Evolutionary conservation across 2,797 vertebrate genomes (phyloP), one percentile per base, ranked within the genome.

Genomic region (Lutjanus argentimaculatus): DNA sequence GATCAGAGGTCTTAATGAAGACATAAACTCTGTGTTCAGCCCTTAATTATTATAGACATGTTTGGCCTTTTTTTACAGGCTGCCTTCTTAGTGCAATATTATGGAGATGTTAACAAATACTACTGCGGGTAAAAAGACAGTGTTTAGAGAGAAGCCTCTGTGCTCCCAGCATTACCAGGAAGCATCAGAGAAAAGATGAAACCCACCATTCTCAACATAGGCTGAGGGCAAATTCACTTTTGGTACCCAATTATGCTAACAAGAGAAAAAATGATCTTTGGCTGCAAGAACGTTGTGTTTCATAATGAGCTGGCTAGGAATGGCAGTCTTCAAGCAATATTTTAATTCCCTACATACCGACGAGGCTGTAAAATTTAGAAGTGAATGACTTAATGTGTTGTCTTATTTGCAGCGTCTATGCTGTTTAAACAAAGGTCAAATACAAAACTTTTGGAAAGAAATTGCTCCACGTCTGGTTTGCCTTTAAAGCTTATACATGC

Each of bases 191-290:
- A 72, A 77, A 89, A 95, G 92, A 95, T 94, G 83, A 94, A 95
- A 94, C 83, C 30, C 68, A 82, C 74, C 75, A 85, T 85, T 93
- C 83, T 82, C 78, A 80, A 86, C 89, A 85, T 76, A 87, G 81
- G 91, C 91, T 91, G 74, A 92, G 82, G 92, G 90, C 90, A 93
- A 92, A 94, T 92, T 91, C 91, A 91, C 91, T 92, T 92, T 93
- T 86, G 86, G 87, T 93, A 81, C 79, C 93, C 92, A 95, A 95
- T 95, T 96, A 95, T 93, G 91, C 86, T 95, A 95, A 95, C 93
- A 92, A 94, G 93, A 92, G 83, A 68, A 86, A 85, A 91, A 90
- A 90, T 87, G 42, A 85, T 92, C 86, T 84, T 87, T 77, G 76
- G 82, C 90, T 87, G 74, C 67, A 66, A 91, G 86, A 90, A 74